Conservation (phyloP, 2,797 vertebrate species). For the Babyrousa celebensis region DNA sequence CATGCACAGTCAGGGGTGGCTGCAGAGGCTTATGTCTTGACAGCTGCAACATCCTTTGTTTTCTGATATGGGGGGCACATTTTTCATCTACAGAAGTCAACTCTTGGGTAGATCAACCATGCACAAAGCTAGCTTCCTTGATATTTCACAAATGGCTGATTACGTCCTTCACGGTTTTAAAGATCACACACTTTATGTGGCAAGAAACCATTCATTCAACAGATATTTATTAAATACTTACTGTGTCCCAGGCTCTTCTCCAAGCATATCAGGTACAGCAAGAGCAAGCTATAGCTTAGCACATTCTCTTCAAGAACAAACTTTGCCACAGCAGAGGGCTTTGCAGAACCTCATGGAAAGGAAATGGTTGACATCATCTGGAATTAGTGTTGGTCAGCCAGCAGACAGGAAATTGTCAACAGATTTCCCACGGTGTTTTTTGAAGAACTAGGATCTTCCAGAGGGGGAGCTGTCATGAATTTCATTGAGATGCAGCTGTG, state of each 20-base stretch:
- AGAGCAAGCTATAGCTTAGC: conserved; percentile 10
- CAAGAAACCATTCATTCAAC: conserved; percentile 42
- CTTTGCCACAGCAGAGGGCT: neutral
- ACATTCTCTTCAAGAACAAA: neutral
- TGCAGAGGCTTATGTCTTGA: neutral
- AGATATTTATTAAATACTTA: neutral
- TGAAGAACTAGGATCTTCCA: conserved; percentile 55
- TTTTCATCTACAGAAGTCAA: neutral
- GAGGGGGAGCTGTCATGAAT: conserved; percentile 28
- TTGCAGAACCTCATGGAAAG: conserved; percentile 47
- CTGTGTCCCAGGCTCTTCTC: neutral
- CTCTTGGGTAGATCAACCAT: neutral
- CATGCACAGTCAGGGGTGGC: neutral
- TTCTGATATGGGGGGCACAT: neutral
- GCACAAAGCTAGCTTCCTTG: neutral
- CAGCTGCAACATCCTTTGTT: neutral
- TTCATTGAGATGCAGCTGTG: conserved; percentile 32
- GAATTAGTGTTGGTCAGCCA: conserved; percentile 17
- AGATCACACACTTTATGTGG: neutral
- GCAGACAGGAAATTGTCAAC: conserved; percentile 61
- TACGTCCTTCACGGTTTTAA: conserved; percentile 38
- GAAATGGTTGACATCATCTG: conserved; percentile 52
- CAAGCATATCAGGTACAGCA: neutral
- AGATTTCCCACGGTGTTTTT: conserved; percentile 50
- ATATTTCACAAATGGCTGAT: conserved; percentile 17